These are phyloP conservation scores for Chloroceryle aenea DNA, from an alignment of 2,113 vertebrate species.

Conservation along the genomic window DNA sequence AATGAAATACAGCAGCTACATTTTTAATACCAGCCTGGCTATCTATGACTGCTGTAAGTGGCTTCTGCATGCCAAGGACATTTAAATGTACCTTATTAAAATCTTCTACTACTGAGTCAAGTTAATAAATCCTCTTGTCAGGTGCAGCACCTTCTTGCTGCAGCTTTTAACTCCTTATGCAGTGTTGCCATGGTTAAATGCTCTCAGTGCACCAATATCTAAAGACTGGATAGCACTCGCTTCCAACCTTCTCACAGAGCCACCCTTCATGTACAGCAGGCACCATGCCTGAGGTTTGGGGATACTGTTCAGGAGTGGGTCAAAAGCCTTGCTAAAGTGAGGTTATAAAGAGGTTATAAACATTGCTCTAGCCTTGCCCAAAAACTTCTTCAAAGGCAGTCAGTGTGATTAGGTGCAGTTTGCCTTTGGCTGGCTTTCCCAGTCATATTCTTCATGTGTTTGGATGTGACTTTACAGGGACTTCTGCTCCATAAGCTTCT, in stretches of 20 bases:
- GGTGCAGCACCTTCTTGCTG: neutral
- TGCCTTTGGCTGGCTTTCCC: neutral
- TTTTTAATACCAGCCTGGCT: neutral
- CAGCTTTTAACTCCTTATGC: neutral
- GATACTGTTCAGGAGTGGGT: neutral
- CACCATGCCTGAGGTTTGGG: neutral
- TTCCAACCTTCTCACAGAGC: neutral
- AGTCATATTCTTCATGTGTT: neutral
- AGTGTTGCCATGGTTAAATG: neutral
- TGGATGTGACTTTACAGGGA: neutral
- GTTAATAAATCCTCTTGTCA: neutral
- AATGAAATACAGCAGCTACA: neutral
- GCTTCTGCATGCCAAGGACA: neutral
- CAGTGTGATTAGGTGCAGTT: neutral
- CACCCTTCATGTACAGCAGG: neutral
- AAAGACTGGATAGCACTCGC: neutral
- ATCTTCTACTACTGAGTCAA: neutral
- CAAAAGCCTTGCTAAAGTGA: neutral
- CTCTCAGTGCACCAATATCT: neutral
- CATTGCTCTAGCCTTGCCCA: neutral
- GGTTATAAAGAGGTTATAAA: neutral
- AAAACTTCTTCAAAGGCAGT: neutral
- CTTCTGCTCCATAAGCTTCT: neutral
- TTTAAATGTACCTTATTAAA: neutral
- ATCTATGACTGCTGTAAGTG: neutral